A percentile compares a stretch with the other conserved stretches of the same genome.
These are phyloP conservation scores for Stegophylla sp. DNA, from an alignment of 2,888 invertebrate genomes.

Conservation along the genomic window DNA sequence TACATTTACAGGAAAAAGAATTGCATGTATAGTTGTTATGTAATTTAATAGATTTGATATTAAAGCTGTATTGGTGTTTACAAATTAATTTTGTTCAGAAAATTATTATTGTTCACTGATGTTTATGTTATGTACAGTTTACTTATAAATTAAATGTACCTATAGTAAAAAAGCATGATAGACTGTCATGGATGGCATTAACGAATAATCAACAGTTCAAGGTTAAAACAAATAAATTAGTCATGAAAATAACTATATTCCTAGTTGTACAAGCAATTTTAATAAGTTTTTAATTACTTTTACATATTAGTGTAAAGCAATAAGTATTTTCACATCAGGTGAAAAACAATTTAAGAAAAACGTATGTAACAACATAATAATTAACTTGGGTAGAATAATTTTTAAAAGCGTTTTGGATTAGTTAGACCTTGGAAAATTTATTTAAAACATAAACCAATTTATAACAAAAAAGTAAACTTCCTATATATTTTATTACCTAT, in stretches of 20 bases:
- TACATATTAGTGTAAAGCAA: too few relatives aligned
- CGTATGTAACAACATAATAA: too few relatives aligned
- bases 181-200: neutral
- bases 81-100: neutral
- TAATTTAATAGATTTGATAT: conserved; percentile 17
- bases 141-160: neutral
- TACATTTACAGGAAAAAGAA: neutral
- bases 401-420: too few relatives aligned
- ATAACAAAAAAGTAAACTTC: too few relatives aligned
- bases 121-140: neutral
- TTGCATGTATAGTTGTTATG: neutral
- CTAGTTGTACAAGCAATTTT: neutral
- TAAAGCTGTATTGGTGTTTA: neutral
- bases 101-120: neutral
- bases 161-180: neutral
- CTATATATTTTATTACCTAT: too few relatives aligned
- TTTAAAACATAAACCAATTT: too few relatives aligned
- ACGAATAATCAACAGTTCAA: conserved; percentile 23
- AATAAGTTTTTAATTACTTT: neutral
- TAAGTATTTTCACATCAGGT: too few relatives aligned
- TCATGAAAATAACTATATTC: conserved; percentile 4
- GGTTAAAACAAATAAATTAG: conserved; percentile 11
- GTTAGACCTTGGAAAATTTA: too few relatives aligned
- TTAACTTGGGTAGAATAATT: too few relatives aligned
- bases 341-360: too few relatives aligned